phyloP scores from a whole-genome alignment of 2,888 invertebrate genomes.

The Aporophyla nigra region DNA sequence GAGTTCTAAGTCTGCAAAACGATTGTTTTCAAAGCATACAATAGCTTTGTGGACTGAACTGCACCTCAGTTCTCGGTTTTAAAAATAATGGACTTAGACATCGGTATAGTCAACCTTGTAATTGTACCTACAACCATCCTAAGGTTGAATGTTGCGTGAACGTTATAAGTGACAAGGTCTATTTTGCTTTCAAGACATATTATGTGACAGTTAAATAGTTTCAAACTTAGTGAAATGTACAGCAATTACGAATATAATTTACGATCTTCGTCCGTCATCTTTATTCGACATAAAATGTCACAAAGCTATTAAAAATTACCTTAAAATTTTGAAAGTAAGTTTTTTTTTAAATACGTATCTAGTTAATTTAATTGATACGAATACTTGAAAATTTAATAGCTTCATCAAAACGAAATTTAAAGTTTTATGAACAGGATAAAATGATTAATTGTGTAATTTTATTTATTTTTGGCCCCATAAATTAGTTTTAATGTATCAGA shows the following conservation, averaged over 20 bases:
- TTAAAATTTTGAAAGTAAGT: too few relatives aligned
- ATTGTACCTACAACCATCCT: background rate
- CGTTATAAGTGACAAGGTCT: background rate
- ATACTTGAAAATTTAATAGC: background rate
- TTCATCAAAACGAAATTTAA: background rate
- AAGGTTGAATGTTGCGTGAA: background rate
- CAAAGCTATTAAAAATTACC: too few relatives aligned
- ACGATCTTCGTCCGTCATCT: background rate
- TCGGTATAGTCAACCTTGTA: too few relatives aligned
- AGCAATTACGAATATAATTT: background rate
- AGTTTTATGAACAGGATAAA: background rate
- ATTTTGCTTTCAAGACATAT: background rate
- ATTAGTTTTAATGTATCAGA: slow-evolving; percentile 2
- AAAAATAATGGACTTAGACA: background rate
- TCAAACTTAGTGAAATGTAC: background rate
- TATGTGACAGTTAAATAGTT: background rate
- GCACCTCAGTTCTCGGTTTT: too few relatives aligned
- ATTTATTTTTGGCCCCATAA: background rate
- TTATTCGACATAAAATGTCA: too few relatives aligned
- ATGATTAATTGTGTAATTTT: background rate
- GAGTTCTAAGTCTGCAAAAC: too few relatives aligned
- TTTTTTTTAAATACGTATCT: background rate
- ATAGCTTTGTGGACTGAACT: too few relatives aligned
- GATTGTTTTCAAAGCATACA: too few relatives aligned
- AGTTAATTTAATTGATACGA: background rate